A percentile compares a stretch with the other conserved stretches of the same genome.
These are phyloP conservation scores for Heliothis subflexa DNA, from an alignment of 1,140 invertebrate species.

Conservation along the genomic window DNA sequence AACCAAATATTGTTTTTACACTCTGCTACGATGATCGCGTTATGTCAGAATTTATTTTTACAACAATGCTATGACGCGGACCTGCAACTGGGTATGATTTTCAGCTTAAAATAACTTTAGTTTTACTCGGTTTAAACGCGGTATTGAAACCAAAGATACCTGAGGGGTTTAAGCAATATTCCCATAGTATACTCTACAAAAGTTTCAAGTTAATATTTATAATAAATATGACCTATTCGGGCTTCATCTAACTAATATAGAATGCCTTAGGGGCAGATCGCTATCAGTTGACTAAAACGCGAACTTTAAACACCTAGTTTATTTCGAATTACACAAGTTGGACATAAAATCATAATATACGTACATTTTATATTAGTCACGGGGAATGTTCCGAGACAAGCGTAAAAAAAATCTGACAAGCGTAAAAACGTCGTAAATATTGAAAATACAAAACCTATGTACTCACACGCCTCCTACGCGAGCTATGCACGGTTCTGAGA, in stretches of 20 bases:
- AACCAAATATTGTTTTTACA: neutral
- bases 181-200: neutral
- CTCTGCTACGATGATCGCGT: no score
- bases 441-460: conserved; percentile 39
- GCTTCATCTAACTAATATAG: conserved; percentile 12
- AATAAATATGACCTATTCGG: conserved; percentile 28
- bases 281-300: conserved; percentile 22
- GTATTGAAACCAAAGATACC: conserved; percentile 9
- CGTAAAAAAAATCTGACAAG: conserved; percentile 24
- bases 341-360: conserved; percentile 1
- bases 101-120: neutral
- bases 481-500: conserved; percentile 12
- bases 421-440: conserved; percentile 46
- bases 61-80: no score
- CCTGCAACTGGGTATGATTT: neutral
- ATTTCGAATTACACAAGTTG: conserved; percentile 12
- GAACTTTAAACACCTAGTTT: conserved; percentile 33
- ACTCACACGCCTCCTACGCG: conserved; percentile 35
- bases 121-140: neutral
- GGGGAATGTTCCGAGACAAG: conserved; percentile 41
- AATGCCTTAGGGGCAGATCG: conserved; percentile 6
- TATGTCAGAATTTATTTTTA: no score
- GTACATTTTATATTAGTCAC: conserved; percentile 33
- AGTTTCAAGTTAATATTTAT: conserved; percentile 33
- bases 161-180: conserved; percentile 19